Evolutionary conservation across 2,113 vertebrate genomes (phyloP), one percentile per base, ranked within the genome.

Genomic region (Calyptomena viridis): DNA sequence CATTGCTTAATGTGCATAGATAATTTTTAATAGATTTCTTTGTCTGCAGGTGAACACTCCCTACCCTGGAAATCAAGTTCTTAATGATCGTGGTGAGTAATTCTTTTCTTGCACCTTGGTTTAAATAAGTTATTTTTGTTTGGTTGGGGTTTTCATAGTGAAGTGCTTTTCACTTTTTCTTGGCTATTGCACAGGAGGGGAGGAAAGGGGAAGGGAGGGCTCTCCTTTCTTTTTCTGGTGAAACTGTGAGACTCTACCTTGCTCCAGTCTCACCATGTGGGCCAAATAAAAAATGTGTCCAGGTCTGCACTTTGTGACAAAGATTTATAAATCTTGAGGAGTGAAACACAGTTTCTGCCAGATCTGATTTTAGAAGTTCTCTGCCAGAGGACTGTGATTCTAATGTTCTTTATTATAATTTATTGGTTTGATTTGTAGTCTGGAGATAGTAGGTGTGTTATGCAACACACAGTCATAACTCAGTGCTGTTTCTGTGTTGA

Each of bases 41-140:
- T 96, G 56, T 92, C 53, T 88, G 7, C 79, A 98, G 98, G 93
- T 97, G 50, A 93, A 42, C 40, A 37, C 75, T 46, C n/a, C 58
- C 17, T 75, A 95, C 55, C 87, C 95, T 58, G 97, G 87, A 66
- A 97, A 97, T 80, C 88, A 93, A 35, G 86, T 85, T 80, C 81
- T 90, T 89, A 90, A 93, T 30, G 94, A 88, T 58, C 95, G 93
- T 7, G 95, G 98, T 98, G 94, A 31, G 66, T 37, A 46, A 52
- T 79, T 80, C 1, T 84, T 91, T 77, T 50, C 22, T 56, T 30
- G 6, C 14, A 58, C 20, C 6, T 56, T 77, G 19, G 16, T 59
- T 85, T 79, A 69, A 85, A 73, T 37, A 73, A 35, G 16, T 14
- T 50, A 8, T n/a, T 31, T 12, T 12, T 12, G 14, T 25, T 49